Evolutionary conservation across 1,140 invertebrate species (phyloP), one percentile per base, ranked within the genome.

Genomic region (Caenorhabditis tropicalis): DNA sequence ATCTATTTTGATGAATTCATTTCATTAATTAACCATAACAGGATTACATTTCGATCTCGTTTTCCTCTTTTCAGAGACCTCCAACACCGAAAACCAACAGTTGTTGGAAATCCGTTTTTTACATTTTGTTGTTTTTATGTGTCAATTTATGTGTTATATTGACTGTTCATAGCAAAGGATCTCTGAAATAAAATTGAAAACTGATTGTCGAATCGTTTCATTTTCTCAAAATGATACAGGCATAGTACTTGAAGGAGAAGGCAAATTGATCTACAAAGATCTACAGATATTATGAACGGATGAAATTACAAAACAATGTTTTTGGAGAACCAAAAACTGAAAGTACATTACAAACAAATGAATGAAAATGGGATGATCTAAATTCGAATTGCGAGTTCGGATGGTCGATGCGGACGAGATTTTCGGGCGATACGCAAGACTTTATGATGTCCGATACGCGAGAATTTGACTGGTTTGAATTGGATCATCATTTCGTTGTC

Each of bases 221-320:
- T 46, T 24, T 7, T 43, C 36, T 19, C 36, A 74, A 21, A 74
- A 3, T 36, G 4, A 43, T 3, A 43, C 29, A 27, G 21, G 10
- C 19, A 19, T 16, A n/a, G 9, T 19, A 51, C n/a, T 6, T 7
- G 43, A 12, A 74, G 58, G 19, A 21, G 16, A 6, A 2, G 21
- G 53, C 27, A 19, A 15, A 31, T 36, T 74, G 65, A 74, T 74
- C 65, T 74, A 74, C 36, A n/a, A 39, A 74, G 65, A 74, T 74
- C 65, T 74, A 74, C 65, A 74, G 9, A 70, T 74, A 74, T 74
- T 74, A 74, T 74, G 65, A 74, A 24, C 36, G 60, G 19, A 2
- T 27, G 56, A 4, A 70, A 70, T 27, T 36, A 70, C 7, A n/a
- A 19, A 39, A n/a, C 21, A 12, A 7, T 60, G 56, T 46, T 74